Evolutionary conservation across 2,113 vertebrate genomes (phyloP), one percentile per base, ranked within the genome.

Genomic region (Passer montanus): DNA sequence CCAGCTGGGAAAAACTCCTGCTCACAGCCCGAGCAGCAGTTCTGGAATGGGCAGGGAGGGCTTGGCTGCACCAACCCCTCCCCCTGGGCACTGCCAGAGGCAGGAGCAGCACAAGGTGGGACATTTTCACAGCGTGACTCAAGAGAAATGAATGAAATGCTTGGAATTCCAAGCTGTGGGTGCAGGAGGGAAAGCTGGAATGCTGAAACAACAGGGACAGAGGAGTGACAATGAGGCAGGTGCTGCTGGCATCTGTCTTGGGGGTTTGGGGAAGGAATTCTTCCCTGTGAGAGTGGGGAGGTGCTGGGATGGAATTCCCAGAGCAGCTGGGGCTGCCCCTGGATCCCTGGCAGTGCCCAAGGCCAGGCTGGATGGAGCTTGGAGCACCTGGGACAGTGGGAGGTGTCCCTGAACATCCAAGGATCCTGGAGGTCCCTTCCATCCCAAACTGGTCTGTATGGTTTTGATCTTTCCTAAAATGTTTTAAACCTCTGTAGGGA

Each of bases 161-260:
- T 69, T 30, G 27, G 73, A 66, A 88, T 76, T 22, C 72, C 66
- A n/a, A n/a, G 85, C 59, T 11, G 30, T 3, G 13, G 27, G 26
- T 3, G 21, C 7, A 27, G 10, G 22, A 50, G 52, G 62, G 52
- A 28, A 67, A 67, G 68, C n/a, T 9, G 22, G 67, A 52, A 33
- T 31, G 75, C 10, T 6, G 28, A 31, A 50, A 6, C 66, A 11
- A 58, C 13, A 20, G 1, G 49, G 46, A 20, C 30, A 16, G 31
- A 21, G 37, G 16, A 14, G 2, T 37, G 27, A 21, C 7, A 30
- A 26, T 0, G 0, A 0, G 5, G 2, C 11, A 12, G 41, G 8
- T 0, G 0, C 2, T 43, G 37, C 27, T 44, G 64, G 18, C 17
- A 41, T 37, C 44, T 27, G 39, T 33, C 28, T 41, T 24, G 3